These are phyloP conservation scores for Hyperoplus lanceolatus DNA, from an alignment of 2,797 vertebrate genomes.

Conservation along the genomic window DNA sequence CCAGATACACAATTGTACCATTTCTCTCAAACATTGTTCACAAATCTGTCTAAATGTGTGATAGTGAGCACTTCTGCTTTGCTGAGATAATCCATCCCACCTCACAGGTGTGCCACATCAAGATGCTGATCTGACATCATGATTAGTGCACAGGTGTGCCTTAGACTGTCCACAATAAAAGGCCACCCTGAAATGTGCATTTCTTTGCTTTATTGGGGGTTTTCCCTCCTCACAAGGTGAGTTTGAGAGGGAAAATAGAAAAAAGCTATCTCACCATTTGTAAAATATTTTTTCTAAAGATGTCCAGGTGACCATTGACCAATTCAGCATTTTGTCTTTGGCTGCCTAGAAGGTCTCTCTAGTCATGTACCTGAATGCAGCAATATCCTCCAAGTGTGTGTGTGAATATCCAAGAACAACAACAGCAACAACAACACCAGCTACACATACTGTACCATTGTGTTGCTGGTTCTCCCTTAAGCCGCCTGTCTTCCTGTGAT, in stretches of 20 bases:
- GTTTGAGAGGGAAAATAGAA: neutral
- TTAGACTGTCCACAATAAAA: too few species aligned
- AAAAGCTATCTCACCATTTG: neutral
- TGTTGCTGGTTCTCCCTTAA: slow-evolving; percentile 1
- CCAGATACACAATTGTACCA: too few species aligned
- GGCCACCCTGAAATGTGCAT: too few species aligned
- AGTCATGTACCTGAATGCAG: neutral
- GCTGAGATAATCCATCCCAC: too few species aligned
- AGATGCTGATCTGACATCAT: too few species aligned
- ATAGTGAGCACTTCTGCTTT: too few species aligned
- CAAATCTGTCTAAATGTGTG: too few species aligned
- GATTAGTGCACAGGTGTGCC: too few species aligned
- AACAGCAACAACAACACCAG: too few species aligned
- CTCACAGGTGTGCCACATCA: too few species aligned
- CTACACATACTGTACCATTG: neutral
- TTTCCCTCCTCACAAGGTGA: neutral
- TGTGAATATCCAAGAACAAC: neutral
- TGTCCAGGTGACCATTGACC: neutral
- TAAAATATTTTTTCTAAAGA: neutral
- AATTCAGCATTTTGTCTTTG: neutral
- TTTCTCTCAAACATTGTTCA: too few species aligned
- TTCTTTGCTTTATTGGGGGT: too few species aligned
- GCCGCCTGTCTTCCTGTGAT: slow-evolving; percentile 32
- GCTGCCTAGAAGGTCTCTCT: slow-evolving; percentile 2
- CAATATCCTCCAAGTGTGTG: neutral